Percentiles rank a stretch among this genome's conserved stretches.
phyloP scores from a whole-genome alignment of 30 jellyfish, hydroid and myxozoan genomes.

The Aurelia aurita region DNA sequence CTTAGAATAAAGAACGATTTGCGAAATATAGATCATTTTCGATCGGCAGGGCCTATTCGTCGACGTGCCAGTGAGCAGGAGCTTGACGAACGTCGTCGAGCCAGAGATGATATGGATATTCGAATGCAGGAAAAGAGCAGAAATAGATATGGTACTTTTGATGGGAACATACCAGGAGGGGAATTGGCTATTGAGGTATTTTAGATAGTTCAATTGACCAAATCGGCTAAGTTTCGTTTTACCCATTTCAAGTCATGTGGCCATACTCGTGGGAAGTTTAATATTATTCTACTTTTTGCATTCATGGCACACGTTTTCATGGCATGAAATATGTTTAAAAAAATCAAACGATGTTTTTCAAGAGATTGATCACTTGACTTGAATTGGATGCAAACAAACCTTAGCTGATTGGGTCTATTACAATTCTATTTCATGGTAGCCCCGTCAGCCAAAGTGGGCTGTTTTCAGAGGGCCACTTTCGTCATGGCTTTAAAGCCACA shows the following conservation, averaged over 20 bases:
- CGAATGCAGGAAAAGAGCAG: neutral
- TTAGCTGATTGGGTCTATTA: no score
- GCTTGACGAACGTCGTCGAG: conserved; percentile 6
- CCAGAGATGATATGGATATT: conserved; percentile 21
- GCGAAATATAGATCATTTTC: neutral
- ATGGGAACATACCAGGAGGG: conserved; percentile 24
- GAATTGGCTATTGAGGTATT: conserved; percentile 13
- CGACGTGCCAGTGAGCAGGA: conserved; percentile 36
- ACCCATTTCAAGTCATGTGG: neutral
- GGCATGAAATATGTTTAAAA: no score
- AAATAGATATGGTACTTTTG: neutral
- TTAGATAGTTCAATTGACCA: neutral
- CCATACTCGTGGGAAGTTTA: neutral
- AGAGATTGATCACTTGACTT: no score
- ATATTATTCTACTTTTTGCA: no score
- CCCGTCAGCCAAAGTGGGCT: no score
- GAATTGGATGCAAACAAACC: no score
- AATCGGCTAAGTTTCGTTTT: neutral
- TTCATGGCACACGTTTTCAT: no score
- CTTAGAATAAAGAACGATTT: neutral
- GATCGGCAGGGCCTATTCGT: conserved; percentile 43
- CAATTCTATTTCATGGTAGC: no score
- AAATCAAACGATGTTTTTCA: no score
- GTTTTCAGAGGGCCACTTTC: no score
- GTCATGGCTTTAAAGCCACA: no score